Evolutionary conservation across 2,888 invertebrate genomes (phyloP).

Genomic region (Petrolisthes cinctipes): DNA sequence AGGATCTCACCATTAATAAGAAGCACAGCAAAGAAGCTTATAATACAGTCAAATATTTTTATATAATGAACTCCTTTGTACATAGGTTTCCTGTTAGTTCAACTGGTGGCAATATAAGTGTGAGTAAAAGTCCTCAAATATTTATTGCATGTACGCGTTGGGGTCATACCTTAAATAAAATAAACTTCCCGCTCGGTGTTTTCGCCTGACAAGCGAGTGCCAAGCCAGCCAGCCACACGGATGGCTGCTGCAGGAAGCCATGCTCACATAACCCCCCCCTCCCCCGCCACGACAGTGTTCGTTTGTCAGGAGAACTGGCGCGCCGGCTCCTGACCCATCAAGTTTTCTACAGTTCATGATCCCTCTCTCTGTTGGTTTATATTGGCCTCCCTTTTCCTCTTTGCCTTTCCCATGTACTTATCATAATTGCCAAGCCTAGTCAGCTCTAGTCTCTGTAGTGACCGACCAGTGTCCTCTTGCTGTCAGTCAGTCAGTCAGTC

Average conservation of each 20-base stretch:
- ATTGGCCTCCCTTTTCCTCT: background rate
- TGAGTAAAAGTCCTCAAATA: conserved; percentile 33
- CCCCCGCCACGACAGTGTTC: too few relatives aligned
- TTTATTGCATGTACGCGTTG: conserved; percentile 21
- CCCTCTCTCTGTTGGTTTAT: conserved; percentile 20
- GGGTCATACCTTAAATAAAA: background rate
- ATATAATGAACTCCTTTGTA: conserved; percentile 47
- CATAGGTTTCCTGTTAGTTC: conserved; percentile 45
- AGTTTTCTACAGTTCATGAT: too few relatives aligned
- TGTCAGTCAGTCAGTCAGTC: conserved; percentile 15
- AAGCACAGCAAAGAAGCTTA: conserved; percentile 54
- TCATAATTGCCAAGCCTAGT: conserved; percentile 48
- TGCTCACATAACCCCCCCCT: too few relatives aligned
- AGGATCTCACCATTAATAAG: conserved; percentile 48
- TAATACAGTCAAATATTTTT: conserved; percentile 49
- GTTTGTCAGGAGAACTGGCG: too few relatives aligned
- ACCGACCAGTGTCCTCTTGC: conserved; percentile 17
- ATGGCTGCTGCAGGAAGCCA: too few relatives aligned
- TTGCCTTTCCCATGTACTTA: conserved; percentile 40
- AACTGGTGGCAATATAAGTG: conserved; percentile 52
- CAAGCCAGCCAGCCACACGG: background rate
- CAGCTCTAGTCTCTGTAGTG: conserved; percentile 43
- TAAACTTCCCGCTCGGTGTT: background rate
- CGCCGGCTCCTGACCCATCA: too few relatives aligned
- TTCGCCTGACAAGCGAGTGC: background rate